Base-by-base conservation (phyloP, 2,888 invertebrate genomes). In the Itoplectis maculator region DNA sequence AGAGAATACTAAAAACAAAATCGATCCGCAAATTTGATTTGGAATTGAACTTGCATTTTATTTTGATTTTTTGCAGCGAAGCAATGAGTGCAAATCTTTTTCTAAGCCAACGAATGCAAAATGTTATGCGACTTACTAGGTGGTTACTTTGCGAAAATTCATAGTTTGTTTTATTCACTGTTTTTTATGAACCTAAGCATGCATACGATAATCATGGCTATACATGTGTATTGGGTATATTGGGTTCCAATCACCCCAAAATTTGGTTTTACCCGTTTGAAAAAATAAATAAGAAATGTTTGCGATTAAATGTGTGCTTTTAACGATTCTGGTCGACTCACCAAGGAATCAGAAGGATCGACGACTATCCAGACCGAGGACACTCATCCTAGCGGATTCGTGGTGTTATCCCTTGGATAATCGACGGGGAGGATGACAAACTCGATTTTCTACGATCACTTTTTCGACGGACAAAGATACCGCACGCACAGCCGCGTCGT, bases 401-500 rank as follows among this genome's bases (percentile, higher is more conserved):
- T 6, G 63, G 37, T 18, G 37, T 65, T 40, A 65, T 70, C 65
- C 54, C 29, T 20, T 11, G 11, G 11, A 20, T 20, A 37, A 69
- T 37, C 2, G 2, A 20, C 29, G 13, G 7, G 40, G 9, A 15
- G 35, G 35, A n/a, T 37, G 49, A 65, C 13, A 29, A 35, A 56
- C 29, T 18, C 37, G 15, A 15, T 20, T 63, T 45, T 37, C 13
- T 40, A 45, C 20, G 65, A 42, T 20, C 45, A 45, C 40, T 61
- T n/a, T n/a, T n/a, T n/a, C n/a, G n/a, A n/a, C 5, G 47, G 47
- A 13, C 47, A 78, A 69, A 54, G 54, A 40, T 40, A 37, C 45
- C 40, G 59, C 75, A 82, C 72, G 75, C 79, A 79, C 79, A 49
- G 29, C 37, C 79, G 29, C 56, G 75, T 49, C 72, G 79, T 69